Percentiles rank a stretch among this genome's conserved stretches.
Evolutionary conservation across 2,888 invertebrate genomes (phyloP).

Genomic region (Noctuana brunneofusca): DNA sequence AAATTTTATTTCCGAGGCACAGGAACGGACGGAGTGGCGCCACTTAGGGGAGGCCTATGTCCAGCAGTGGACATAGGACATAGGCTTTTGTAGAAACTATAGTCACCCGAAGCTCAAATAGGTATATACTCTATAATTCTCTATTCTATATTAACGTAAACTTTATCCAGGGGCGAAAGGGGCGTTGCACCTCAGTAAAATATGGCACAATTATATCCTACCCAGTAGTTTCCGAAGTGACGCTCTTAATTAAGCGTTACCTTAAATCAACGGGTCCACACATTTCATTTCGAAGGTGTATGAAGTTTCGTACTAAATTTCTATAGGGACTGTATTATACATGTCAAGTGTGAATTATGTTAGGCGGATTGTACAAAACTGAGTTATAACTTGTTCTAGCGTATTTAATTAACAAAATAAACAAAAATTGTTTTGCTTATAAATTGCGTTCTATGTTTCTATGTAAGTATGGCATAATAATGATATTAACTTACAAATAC

Average conservation of each 20-base stretch:
- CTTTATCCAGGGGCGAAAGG: slow-evolving; percentile 5
- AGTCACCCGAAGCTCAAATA: no score
- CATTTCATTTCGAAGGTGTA: slow-evolving; percentile 33
- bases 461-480: no score
- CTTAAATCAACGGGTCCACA: slow-evolving; percentile 31
- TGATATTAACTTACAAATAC: no score
- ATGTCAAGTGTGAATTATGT: slow-evolving; percentile 26
- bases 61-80: no score
- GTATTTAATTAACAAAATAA: background rate
- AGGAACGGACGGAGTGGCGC: no score
- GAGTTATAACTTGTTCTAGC: background rate
- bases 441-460: no score
- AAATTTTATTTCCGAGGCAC: no score
- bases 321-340: slow-evolving; percentile 30
- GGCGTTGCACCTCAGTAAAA: slow-evolving; percentile 24
- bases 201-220: slow-evolving; percentile 24
- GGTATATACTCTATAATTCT: background rate
- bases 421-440: background rate
- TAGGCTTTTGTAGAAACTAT: no score
- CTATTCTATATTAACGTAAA: background rate
- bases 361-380: background rate
- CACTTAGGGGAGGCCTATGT: no score
- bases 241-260: slow-evolving; percentile 32
- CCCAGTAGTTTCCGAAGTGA: slow-evolving; percentile 29
- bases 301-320: slow-evolving; percentile 28